A percentile compares a stretch with the other conserved stretches of the same genome.
Conservation (phyloP, 92 coral and sea anemone genomes). For the Palythoa heliodiscus region DNA sequence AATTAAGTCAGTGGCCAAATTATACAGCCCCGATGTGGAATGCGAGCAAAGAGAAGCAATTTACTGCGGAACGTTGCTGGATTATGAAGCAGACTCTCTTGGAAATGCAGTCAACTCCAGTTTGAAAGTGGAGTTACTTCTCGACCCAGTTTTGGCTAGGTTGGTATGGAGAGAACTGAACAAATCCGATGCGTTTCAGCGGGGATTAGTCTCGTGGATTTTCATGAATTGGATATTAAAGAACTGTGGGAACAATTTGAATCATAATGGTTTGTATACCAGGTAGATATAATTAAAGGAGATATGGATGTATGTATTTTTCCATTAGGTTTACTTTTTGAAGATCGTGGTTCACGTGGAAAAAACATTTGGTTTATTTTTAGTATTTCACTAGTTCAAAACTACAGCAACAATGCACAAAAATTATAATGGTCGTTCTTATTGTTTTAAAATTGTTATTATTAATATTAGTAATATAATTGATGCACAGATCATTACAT, state of each 20-base stretch:
- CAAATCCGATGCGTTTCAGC: constrained; percentile 47
- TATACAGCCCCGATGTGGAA: constrained; percentile 19
- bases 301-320: too few relatives aligned
- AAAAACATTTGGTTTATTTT: too few relatives aligned
- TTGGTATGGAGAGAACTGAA: constrained; percentile 60
- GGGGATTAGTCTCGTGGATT: constrained; percentile 65
- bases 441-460: too few relatives aligned
- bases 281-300: background rate
- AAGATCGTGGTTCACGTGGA: too few relatives aligned
- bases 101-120: background rate
- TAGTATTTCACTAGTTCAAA: too few relatives aligned
- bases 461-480: too few relatives aligned
- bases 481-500: too few relatives aligned
- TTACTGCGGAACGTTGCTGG: constrained; percentile 6
- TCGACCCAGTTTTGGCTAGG: constrained; percentile 68
- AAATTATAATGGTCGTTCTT: too few relatives aligned
- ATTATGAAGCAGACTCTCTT: background rate
- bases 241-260: constrained; percentile 4
- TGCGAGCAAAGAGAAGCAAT: constrained; percentile 15
- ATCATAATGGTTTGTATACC: background rate
- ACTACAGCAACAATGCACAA: too few relatives aligned
- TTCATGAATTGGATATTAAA: constrained; percentile 51
- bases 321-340: too few relatives aligned
- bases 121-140: constrained; percentile 34
- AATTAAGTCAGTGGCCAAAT: constrained; percentile 16